These are phyloP conservation scores for Brassicogethes aeneus DNA, from an alignment of 2,888 invertebrate species.

Conservation along the genomic window DNA sequence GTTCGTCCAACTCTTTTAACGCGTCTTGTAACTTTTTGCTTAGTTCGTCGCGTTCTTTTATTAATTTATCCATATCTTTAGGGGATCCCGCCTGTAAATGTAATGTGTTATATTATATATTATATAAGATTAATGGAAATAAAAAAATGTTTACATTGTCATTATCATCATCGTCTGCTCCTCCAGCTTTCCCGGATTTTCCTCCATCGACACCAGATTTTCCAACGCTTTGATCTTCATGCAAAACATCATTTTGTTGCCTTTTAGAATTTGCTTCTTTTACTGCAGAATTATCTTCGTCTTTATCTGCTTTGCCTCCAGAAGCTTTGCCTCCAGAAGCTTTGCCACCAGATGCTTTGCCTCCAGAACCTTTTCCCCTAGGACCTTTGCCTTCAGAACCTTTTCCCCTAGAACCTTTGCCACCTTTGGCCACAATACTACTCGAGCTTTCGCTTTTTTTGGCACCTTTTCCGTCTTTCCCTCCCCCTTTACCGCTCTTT, in stretches of 20 bases:
- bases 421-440: background rate
- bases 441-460: background rate
- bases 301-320: background rate
- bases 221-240: background rate
- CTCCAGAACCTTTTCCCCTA: background rate
- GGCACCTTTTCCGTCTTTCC: background rate
- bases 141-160: too few species aligned
- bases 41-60: background rate
- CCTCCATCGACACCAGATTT: background rate
- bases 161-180: background rate
- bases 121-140: too few species aligned
- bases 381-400: background rate
- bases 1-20: constrained; percentile 1
- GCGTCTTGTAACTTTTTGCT: background rate
- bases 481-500: background rate
- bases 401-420: background rate
- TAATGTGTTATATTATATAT: too few species aligned
- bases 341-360: background rate
- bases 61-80: background rate
- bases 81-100: too few species aligned
- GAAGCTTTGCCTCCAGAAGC: background rate
- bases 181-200: background rate
- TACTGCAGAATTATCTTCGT: background rate
- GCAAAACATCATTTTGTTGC: background rate
- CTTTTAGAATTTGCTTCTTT: background rate